phyloP scores from a whole-genome alignment of 2,888 invertebrate genomes.

The Eupithecia abbreviata region DNA sequence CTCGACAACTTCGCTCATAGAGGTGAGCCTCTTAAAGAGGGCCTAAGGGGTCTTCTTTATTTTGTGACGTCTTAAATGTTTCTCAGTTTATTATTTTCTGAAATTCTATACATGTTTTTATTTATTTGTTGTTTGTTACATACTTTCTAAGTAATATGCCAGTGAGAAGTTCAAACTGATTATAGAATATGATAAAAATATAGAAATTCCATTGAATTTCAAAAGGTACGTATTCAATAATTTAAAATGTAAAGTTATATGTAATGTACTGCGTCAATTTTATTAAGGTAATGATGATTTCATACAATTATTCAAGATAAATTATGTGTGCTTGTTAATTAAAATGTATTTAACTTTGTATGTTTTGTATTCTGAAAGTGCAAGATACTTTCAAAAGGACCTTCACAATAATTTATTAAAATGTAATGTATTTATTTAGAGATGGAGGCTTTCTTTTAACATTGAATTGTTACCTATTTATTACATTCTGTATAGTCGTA shows the following conservation, averaged over 20 bases:
- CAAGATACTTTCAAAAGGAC: neutral
- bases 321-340: neutral
- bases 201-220: neutral
- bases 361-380: neutral
- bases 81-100: constrained; percentile 24
- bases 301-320: neutral
- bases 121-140: constrained; percentile 42
- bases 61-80: constrained; percentile 17
- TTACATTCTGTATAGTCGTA: constrained; percentile 12
- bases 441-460: neutral
- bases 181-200: neutral
- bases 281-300: neutral
- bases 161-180: neutral
- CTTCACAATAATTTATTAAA: neutral
- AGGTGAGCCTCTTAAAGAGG: neutral
- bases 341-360: neutral
- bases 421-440: neutral
- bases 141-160: constrained; percentile 6
- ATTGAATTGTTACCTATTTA: neutral
- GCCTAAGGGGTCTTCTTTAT: neutral
- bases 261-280: neutral
- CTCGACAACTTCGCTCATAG: neutral
- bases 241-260: neutral
- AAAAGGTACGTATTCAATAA: neutral
- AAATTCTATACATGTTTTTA: constrained; percentile 44